Base-by-base conservation (phyloP, 2,888 invertebrate genomes). In the Drosophila subquinaria region DNA sequence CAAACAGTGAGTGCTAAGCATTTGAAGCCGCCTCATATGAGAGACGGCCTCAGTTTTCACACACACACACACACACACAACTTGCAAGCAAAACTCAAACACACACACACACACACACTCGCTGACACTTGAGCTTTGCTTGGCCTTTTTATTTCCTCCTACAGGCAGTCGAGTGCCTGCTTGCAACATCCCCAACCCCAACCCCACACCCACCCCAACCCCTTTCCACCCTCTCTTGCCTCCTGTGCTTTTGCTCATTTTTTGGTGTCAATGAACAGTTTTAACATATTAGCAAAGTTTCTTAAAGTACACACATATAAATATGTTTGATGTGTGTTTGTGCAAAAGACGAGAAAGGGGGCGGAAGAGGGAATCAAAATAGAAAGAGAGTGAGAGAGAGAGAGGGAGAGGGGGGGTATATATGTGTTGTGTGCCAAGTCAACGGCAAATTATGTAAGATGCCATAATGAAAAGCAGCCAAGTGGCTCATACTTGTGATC, bases 261-360 rank as follows among this genome's bases (percentile, higher is more conserved):
- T 86, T 90, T 76, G 88, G 87, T 90, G 87, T 87, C 87, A 87
- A 87, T 87, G 87, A 87, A 87, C 87, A 87, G 87, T 87, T 87
- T 90, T 86, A 87, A 90, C 90, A 87, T 87, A 87, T 87, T 90
- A 90, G 90, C 83, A 87, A 87, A 90, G 87, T 87, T 87, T 90
- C 86, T 76, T 82, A 89, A 89, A 88, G 88, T 85, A 88, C 86
- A 89, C 86, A 89, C 60, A 79, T 65, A 86, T 73, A 78, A 88
- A 81, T 83, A 82, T 82, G 78, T 88, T 86, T 86, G 80, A 88
- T 83, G 89, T 86, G 83, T 73, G 79, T 73, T 61, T 73, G 47
- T 62, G 67, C 63, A 61, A 45, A 55, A 64, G 55, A 42, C 59
- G 70, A 23, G 60, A 6, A 27, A 27, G 1, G 27, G 30, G 51